Base-by-base conservation (phyloP, 37 sponge, comb jelly and placozoan species). In the Agelas oroides region DNA sequence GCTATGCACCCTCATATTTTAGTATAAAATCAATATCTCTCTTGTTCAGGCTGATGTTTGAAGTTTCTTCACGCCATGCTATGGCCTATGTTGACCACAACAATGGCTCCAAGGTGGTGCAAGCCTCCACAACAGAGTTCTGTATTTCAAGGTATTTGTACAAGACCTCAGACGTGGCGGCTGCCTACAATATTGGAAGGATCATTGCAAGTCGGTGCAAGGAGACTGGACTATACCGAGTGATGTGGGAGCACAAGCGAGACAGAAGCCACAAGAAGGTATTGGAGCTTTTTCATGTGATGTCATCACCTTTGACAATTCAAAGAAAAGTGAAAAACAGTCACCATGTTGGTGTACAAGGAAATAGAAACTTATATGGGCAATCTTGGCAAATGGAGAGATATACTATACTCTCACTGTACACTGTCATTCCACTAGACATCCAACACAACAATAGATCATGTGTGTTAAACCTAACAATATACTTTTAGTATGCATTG, bases 71-170 rank as follows among this genome's bases (percentile, higher is more conserved):
- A 28, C 65, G 90, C 19, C 97, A 97, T 67, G 62, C 89, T 11
- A 46, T 90, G 24, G 97, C 92, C n/a, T 84, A 75, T 25, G 95
- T 97, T 13, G 67, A 86, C 16, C 95, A 97, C 63, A 90, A 85
- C 59, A 84, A 71, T 56, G 97, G 97, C 18, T 58, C 58, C 37
- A 88, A 73, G 46, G 82, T 97, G 18, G 88, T 91, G 23, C 75
- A 90, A 62, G 95, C 95, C 0, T 95, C 97, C 36, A 97, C 95
- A 0, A 92, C 37, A 32, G 97, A 97, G 71, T 89, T 94, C 62
- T 82, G 82, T n/a, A 89, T 97, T 15, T 77, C 95, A 13, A 80
- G 86, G 13, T 93, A 97, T 40, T 79, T 97, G 33, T 92, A 97
- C 84, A 92, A 92, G 77, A 95, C 95, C 3, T 80, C 83, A 67